A percentile compares a stretch with the other conserved stretches of the same genome.
phyloP scores from a whole-genome alignment of 2,113 vertebrate species.

The Pavo muticus region DNA sequence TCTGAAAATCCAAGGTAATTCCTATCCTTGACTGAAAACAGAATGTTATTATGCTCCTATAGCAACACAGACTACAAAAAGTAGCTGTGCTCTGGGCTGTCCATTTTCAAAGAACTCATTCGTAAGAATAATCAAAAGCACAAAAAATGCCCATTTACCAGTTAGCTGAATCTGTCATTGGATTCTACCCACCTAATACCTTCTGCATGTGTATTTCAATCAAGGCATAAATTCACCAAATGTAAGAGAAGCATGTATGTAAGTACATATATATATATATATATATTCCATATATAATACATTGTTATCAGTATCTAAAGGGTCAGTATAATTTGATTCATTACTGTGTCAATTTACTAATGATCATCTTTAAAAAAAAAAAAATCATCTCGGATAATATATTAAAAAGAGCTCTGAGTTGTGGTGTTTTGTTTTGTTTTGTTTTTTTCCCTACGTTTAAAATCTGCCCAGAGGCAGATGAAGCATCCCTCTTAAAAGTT shows the following conservation, averaged over 20 bases:
- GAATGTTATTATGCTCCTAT: constrained; percentile 1
- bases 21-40: constrained; percentile 24
- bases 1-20: constrained; percentile 58
- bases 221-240: neutral
- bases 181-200: neutral
- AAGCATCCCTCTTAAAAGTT: neutral
- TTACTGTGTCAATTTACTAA: neutral
- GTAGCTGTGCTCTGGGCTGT: neutral
- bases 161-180: neutral
- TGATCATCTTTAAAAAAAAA: neutral
- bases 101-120: constrained; percentile 35
- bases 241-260: neutral
- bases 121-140: constrained; percentile 34
- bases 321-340: neutral
- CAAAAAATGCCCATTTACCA: neutral
- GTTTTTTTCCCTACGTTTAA: neutral
- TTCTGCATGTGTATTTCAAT: neutral
- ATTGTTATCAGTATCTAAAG: neutral
- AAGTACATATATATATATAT: neutral
- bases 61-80: neutral
- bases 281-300: neutral
- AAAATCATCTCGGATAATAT: neutral
- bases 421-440: neutral
- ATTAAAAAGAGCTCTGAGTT: neutral
- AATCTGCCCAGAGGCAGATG: neutral